Percentiles rank a stretch among this genome's conserved stretches.
Evolutionary conservation across 2,888 invertebrate species (phyloP).

Genomic region (Agrilus cyanescens): DNA sequence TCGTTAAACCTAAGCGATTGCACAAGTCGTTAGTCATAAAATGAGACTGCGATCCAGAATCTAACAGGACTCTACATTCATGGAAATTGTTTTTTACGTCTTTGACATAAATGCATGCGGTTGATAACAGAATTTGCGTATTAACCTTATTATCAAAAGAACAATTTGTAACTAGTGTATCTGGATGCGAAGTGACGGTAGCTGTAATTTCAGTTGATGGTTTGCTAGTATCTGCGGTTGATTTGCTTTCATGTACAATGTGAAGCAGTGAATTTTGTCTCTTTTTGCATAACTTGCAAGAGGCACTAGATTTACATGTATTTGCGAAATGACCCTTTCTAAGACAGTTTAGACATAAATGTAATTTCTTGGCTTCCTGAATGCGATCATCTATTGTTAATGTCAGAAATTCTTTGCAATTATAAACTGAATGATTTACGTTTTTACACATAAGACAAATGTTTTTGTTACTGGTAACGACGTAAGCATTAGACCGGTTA

Average conservation of each 20-base stretch:
- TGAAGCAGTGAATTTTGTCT: conserved; percentile 13
- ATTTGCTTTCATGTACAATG: background rate
- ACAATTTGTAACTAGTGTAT: background rate
- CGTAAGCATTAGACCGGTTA: no score
- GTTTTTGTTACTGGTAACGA: no score
- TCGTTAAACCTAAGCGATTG: conserved; percentile 4
- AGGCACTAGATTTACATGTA: conserved; percentile 7
- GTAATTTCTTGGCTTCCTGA: conserved; percentile 4
- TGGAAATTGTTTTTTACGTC: background rate
- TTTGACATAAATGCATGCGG: conserved; percentile 6
- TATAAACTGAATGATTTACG: conserved; percentile 1
- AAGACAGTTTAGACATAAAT: conserved; percentile 13
- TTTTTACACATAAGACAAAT: no score
- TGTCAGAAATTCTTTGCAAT: conserved; percentile 4
- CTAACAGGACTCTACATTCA: conserved; percentile 8
- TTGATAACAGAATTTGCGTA: conserved; percentile 9
- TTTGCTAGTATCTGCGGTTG: background rate
- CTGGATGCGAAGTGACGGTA: background rate
- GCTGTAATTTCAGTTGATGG: background rate
- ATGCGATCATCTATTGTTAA: conserved; percentile 4
- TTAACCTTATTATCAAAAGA: conserved; percentile 1
- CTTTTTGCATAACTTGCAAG: conserved; percentile 8
- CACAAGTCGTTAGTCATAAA: conserved; percentile 8
- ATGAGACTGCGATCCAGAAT: conserved; percentile 11
- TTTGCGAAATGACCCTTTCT: conserved; percentile 5